A percentile compares a stretch with the other conserved stretches of the same genome.
phyloP scores from a whole-genome alignment of 2,888 invertebrate genomes.

The Girardia tigrina region DNA sequence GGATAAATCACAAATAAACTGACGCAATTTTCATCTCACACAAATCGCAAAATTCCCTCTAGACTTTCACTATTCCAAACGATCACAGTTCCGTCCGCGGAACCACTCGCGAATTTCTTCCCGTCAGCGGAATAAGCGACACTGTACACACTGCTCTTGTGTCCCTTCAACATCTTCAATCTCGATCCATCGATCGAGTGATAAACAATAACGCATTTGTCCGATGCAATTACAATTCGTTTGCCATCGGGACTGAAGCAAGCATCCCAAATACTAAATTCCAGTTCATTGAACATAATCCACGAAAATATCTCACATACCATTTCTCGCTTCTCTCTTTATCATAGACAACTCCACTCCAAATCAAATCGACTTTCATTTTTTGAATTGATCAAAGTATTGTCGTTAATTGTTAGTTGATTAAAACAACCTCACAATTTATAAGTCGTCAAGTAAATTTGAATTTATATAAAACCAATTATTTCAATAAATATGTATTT shows the following conservation, averaged over 20 bases:
- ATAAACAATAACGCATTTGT: slow-evolving; percentile 67
- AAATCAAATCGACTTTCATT: slow-evolving; percentile 37
- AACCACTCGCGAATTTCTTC: slow-evolving; percentile 85
- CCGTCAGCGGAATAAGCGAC: slow-evolving; percentile 83
- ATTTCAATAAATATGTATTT: too few species aligned
- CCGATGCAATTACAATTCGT: slow-evolving; percentile 49
- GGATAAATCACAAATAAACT: background rate
- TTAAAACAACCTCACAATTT: background rate
- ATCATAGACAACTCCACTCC: slow-evolving; percentile 2
- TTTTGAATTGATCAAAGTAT: background rate
- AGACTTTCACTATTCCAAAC: slow-evolving; percentile 81
- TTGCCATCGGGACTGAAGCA: slow-evolving; percentile 91
- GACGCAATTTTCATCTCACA: slow-evolving; percentile 56
- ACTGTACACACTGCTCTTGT: slow-evolving; percentile 81
- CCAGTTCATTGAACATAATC: slow-evolving; percentile 31
- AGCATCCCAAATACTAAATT: slow-evolving; percentile 69
- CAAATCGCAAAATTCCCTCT: slow-evolving; percentile 85
- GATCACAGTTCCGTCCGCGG: slow-evolving; percentile 89
- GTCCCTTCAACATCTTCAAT: slow-evolving; percentile 76
- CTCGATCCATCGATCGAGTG: slow-evolving; percentile 67
- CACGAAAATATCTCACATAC: slow-evolving; percentile 29
- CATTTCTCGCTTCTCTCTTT: background rate
- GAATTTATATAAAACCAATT: too few species aligned
- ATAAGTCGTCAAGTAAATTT: background rate
- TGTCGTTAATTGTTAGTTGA: background rate